phyloP scores from a whole-genome alignment of 2,113 vertebrate species.

The Mionectes macconnelli region DNA sequence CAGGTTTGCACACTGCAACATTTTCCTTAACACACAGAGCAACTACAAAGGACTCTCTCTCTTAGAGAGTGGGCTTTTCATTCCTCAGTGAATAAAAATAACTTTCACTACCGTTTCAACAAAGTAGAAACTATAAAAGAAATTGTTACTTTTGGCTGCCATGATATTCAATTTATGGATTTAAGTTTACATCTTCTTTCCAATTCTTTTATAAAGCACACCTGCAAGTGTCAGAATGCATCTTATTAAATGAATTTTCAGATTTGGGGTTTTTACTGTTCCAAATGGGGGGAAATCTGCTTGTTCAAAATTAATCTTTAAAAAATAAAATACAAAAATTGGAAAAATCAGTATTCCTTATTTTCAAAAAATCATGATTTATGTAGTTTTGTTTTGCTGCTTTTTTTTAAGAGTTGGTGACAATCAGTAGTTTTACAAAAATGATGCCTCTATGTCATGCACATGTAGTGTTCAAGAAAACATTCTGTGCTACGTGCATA shows the following conservation, averaged over 20 bases:
- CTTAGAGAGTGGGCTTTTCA: neutral
- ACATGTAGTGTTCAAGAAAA: neutral
- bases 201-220: neutral
- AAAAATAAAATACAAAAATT: neutral
- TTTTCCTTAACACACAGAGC: neutral
- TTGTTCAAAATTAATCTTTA: neutral
- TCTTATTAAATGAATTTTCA: neutral
- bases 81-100: neutral
- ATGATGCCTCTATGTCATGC: neutral
- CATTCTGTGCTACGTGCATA: too few species aligned
- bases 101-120: neutral
- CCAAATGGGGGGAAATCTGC: neutral
- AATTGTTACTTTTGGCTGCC: neutral
- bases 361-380: too few species aligned
- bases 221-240: neutral
- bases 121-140: too few species aligned
- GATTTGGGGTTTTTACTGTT: neutral
- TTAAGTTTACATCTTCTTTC: neutral
- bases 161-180: neutral
- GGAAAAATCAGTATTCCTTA: neutral
- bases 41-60: neutral
- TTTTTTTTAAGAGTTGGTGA: too few species aligned
- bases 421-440: neutral
- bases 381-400: too few species aligned
- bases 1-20: fast-evolving